Base-by-base conservation (phyloP, 2,888 invertebrate species). In the Schizaphis graminum region DNA sequence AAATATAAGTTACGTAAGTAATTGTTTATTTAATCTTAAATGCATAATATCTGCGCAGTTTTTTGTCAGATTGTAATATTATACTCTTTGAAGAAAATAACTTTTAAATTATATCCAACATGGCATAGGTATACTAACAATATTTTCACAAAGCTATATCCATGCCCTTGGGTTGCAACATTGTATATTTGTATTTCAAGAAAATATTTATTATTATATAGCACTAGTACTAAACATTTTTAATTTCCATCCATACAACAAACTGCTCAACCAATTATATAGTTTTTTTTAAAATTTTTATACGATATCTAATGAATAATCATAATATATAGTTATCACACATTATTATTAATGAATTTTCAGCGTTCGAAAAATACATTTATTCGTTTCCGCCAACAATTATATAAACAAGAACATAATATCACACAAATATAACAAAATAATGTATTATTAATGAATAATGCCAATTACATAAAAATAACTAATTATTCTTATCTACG, bases 41-140 rank as follows among this genome's bases (percentile, higher is more conserved):
- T 67, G 1, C 13, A 4, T 67, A 67, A 13, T n/a, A 16, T 5
- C n/a, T 67, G n/a, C n/a, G n/a, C 1, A 67, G 67, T 67, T 16
- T 67, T 67, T n/a, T n/a, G 5, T 67, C 67, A 67, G 67, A 16
- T n/a, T 67, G n/a, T 16, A 67, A 67, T 67, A 67, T n/a, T 67
- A 67, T 67, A n/a, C n/a, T 67, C 67, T 67, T 67, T n/a, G n/a
- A 67, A 67, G 67, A n/a, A n/a, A 61, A 61, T 28, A 61, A 67
- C n/a, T n/a, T 67, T 67, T 67, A n/a, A 67, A 67, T 67, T 28
- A n/a, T 67, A 67, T n/a, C n/a, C 67, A n/a, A 67, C 67, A n/a
- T 10, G 16, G 28, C 41, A 44, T 44, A 44, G 41, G 41, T 44
- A 44, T 44, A 61, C 28, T 28, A 61, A n/a, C 16, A 28, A n/a